These are phyloP conservation scores for Fregetta grallaria DNA, from an alignment of 2,113 vertebrate genomes.

Conservation along the genomic window DNA sequence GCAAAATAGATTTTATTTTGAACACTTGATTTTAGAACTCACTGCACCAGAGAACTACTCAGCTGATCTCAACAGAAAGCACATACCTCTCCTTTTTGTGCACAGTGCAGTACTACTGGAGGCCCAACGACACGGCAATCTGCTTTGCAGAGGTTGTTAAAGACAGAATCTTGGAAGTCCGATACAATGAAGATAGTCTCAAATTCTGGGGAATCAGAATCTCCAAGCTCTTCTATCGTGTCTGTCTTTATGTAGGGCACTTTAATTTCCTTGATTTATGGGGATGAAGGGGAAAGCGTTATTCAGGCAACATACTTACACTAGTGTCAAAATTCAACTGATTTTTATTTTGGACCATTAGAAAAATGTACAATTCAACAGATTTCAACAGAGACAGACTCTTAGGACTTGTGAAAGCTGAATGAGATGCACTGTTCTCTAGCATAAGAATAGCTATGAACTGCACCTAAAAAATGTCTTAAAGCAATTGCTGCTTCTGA, in stretches of 20 bases:
- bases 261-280: slow-evolving; percentile 85
- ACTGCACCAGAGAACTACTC: background rate
- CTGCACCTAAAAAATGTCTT: background rate
- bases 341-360: background rate
- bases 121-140: slow-evolving; percentile 91
- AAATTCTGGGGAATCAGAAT: slow-evolving; percentile 84
- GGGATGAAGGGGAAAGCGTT: slow-evolving; percentile 12
- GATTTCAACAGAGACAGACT: background rate
- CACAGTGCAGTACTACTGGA: slow-evolving; percentile 87
- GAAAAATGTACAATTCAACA: background rate
- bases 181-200: slow-evolving; percentile 88
- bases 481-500: background rate
- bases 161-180: slow-evolving; percentile 85
- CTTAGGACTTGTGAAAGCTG: background rate
- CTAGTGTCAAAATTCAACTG: background rate
- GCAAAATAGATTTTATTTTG: background rate
- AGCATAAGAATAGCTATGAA: slow-evolving; percentile 36
- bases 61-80: background rate
- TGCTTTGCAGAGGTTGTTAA: slow-evolving; percentile 82
- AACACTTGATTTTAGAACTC: background rate
- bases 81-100: slow-evolving; percentile 84
- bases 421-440: background rate
- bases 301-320: background rate
- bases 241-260: slow-evolving; percentile 81
- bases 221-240: slow-evolving; percentile 80